Percentiles rank a stretch among this genome's conserved stretches.
These are phyloP conservation scores for Schrankia costaestrigalis DNA, from an alignment of 2,888 invertebrate genomes.

Conservation along the genomic window DNA sequence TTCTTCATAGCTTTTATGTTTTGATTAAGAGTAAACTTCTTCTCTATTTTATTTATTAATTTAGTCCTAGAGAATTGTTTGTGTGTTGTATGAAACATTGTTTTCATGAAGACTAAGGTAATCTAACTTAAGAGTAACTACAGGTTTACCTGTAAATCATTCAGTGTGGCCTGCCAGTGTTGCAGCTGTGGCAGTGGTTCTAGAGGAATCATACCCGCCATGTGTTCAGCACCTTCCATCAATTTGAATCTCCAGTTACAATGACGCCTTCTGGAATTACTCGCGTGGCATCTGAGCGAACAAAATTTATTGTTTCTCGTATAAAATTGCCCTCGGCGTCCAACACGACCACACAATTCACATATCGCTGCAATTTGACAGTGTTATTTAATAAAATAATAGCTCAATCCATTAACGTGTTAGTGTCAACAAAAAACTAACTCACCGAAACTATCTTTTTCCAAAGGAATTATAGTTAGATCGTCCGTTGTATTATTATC, in stretches of 20 bases:
- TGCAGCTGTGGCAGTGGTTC: constrained; percentile 74
- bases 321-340: constrained; percentile 65
- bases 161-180: constrained; percentile 67
- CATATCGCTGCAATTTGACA: constrained; percentile 69
- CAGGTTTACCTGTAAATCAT: constrained; percentile 67
- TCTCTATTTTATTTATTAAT: too few species aligned
- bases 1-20: too few species aligned
- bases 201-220: constrained; percentile 72
- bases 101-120: too few species aligned
- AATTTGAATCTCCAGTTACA: constrained; percentile 68
- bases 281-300: constrained; percentile 61
- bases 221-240: constrained; percentile 73
- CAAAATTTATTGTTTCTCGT: constrained; percentile 65
- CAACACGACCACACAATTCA: constrained; percentile 69
- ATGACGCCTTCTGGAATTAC: constrained; percentile 47
- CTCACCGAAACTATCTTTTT: constrained; percentile 94
- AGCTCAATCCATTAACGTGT: constrained; percentile 1
- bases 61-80: too few species aligned
- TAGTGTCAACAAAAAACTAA: constrained; percentile 8
- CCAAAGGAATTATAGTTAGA: constrained; percentile 91
- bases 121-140: too few species aligned
- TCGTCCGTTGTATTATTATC: constrained; percentile 76
- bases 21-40: too few species aligned
- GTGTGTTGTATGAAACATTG: too few species aligned
- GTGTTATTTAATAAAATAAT: constrained; percentile 10